Base-by-base conservation (phyloP, 2,888 invertebrate species). In the Panorpa germanica region DNA sequence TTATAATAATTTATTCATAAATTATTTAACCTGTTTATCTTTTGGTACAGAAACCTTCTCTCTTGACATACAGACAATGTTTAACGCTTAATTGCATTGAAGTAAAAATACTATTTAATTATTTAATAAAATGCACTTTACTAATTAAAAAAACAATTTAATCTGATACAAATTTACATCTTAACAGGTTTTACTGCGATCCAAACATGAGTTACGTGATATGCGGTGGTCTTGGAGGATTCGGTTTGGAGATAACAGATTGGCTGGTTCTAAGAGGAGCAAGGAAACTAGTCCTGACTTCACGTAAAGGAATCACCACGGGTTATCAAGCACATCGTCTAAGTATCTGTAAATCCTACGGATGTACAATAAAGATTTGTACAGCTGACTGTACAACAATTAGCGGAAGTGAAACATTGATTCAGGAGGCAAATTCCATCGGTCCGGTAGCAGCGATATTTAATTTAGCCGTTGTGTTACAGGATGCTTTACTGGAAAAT, bases 251-350 rank as follows among this genome's bases (percentile, higher is more conserved):
- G 50, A 51, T 91, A 27, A 71, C 75, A 1, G 77, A 85, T 43
- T 88, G 85, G 83, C 56, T 95, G 42, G 65, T 86, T 28, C 50
- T 78, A 29, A 63, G 90, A 37, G 90, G 88, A 1, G 86, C 77
- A 0, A 66, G 59, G 40, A 74, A 77, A 38, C 42, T 91, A 8
- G 63, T 90, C 2, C 59, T 91, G 0, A 80, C 77, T 1, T 86
- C 88, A 0, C 67, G 86, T 34, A 65, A 65, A 12, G 90, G 90
- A 2, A 50, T 86, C 18, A 60, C 61, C 25, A 80, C 73, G 31
- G 83, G 86, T 15, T 91, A 90, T 50, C 90, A 91, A 50, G 57
- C 67, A 0, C 63, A 71, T 28, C 65, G 80, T 38, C 34, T 13
- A 33, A 72, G 71, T 19, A 54, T 68, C 2, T 85, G 83, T 82